Evolutionary conservation across 2,113 vertebrate species (phyloP), one percentile per base, ranked within the genome.

Genomic region (Marcusenius ussheri): DNA sequence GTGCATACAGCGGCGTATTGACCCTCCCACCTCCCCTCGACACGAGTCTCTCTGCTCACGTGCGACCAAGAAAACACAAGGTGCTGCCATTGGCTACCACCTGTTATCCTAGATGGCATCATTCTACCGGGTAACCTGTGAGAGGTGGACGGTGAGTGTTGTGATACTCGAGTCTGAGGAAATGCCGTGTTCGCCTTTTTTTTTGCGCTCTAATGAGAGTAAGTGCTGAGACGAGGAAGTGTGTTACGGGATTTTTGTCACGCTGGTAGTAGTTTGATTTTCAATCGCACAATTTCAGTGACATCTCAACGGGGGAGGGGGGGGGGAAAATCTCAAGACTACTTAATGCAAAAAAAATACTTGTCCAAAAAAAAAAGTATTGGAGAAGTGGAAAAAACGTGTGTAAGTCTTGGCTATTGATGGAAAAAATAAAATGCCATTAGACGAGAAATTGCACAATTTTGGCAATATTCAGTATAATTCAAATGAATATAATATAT

Each of bases 41-140:
- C 88, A 90, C 89, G 89, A 90, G 88, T 80, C 66, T 53, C 5
- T 84, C 49, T 19, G 66, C 88, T 90, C 90, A 89, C 91, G 90
- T 89, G 90, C 53, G 84, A 35, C 83, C 62, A 46, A 13, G 49
- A 21, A 9, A 49, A 31, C 5, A 35, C 1, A 53, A 89, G 31
- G 46, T 51, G 17, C 88, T 21, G 70, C 9, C 7, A 58, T n/a
- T 83, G 47, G 27, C 87, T 42, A 42, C 53, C 31, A 17, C 53
- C 88, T 89, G 46, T 39, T 31, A 31, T 19, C 35, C 62, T 42
- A 42, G n/a, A 51, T 74, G 27, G 45, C 88, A n/a, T 3, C 27
- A 74, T 88, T 74, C 11, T 21, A 8, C 77, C 77, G 17, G 39
- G 77, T 45, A 21, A 83, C 77, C 39, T 83, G 17, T 83, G 39